A percentile compares a stretch with the other conserved stretches of the same genome.
These are phyloP conservation scores for Drosophila teissieri DNA, from an alignment of 1,140 invertebrate species.

Conservation along the genomic window DNA sequence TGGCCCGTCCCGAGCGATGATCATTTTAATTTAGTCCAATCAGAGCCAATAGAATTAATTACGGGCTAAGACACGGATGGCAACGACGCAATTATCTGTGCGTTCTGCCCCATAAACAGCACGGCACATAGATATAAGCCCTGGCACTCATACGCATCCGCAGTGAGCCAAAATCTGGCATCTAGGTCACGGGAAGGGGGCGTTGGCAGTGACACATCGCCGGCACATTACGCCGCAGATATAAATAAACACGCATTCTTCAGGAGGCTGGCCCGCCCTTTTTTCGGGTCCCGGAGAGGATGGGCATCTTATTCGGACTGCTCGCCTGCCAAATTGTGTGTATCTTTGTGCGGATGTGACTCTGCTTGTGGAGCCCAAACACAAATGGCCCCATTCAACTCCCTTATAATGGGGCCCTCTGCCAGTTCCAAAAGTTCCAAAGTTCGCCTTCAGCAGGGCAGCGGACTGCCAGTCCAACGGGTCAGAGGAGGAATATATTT, in stretches of 20 bases:
- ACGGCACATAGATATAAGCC: conserved; percentile 23
- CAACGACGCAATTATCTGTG: conserved; percentile 70
- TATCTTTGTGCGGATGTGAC: conserved; percentile 56
- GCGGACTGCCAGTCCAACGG: conserved; percentile 4
- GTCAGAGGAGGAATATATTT: conserved; percentile 24
- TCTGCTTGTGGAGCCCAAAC: conserved; percentile 58
- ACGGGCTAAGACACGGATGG: conserved; percentile 57
- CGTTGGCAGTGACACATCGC: conserved; percentile 65
- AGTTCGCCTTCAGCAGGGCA: conserved; percentile 1
- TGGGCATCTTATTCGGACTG: conserved; percentile 38
- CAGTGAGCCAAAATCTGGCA: conserved; percentile 48
- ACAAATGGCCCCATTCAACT: conserved; percentile 68
- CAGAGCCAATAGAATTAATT: conserved; percentile 78
- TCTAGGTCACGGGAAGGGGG: conserved; percentile 61
- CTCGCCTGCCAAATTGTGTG: conserved; percentile 43
- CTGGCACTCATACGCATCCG: conserved; percentile 4
- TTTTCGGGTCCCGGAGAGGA: background rate
- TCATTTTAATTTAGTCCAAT: conserved; percentile 76
- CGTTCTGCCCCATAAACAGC: conserved; percentile 64
- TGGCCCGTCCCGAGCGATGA: conserved; percentile 17
- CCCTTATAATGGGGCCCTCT: conserved; percentile 35
- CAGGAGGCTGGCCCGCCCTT: conserved; percentile 19
- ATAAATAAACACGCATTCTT: conserved; percentile 66
- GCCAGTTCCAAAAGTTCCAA: conserved; percentile 10
- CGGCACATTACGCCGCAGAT: conserved; percentile 62